A percentile compares a stretch with the other conserved stretches of the same genome.
These are phyloP conservation scores for Cepphus grylle DNA, from an alignment of 2,113 vertebrate species.

Conservation along the genomic window DNA sequence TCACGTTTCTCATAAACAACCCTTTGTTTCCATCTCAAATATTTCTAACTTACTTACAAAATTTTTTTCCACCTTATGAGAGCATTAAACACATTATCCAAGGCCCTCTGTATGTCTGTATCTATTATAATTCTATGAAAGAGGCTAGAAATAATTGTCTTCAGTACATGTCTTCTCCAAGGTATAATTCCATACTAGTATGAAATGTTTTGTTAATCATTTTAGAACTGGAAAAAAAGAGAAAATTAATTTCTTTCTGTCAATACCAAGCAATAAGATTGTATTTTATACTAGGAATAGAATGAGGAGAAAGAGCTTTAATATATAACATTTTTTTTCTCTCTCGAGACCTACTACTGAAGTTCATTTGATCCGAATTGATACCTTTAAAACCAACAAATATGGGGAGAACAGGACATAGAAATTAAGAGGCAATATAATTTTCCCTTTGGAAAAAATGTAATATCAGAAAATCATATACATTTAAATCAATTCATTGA, in stretches of 20 bases:
- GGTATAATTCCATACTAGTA: neutral
- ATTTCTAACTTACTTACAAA: neutral
- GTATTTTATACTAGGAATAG: neutral
- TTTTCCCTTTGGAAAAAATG: neutral
- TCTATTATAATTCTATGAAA: neutral
- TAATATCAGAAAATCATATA: neutral
- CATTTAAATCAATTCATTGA: neutral
- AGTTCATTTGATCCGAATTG: neutral
- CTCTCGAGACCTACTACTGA: neutral
- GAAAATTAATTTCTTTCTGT: neutral
- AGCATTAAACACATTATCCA: neutral
- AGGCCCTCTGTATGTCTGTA: neutral
- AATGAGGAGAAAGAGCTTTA: neutral
- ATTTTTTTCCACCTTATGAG: neutral
- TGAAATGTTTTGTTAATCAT: neutral
- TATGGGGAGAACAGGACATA: rapidly evolving
- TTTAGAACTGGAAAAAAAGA: neutral
- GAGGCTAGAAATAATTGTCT: neutral
- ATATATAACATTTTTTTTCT: neutral
- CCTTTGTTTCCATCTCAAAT: neutral
- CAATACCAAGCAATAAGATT: rapidly evolving
- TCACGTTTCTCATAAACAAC: neutral
- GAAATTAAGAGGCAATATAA: neutral
- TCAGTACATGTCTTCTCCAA: neutral
- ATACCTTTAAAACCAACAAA: neutral